phyloP scores from a whole-genome alignment of 2,113 vertebrate species.

The Syngnathus scovelli region DNA sequence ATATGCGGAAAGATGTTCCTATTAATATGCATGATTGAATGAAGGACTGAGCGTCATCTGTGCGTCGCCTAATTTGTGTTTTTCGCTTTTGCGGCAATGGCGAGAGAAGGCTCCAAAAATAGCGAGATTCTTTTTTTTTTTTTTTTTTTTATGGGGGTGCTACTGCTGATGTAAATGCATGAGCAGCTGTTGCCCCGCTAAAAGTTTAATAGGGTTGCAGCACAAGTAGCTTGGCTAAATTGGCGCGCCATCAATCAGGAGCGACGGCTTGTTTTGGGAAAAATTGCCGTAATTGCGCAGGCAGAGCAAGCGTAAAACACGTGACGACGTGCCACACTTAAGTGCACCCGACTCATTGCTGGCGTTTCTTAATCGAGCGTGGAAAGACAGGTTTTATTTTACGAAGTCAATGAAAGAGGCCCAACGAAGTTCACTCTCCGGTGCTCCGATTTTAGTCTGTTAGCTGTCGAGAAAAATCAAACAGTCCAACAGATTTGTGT shows the following conservation, averaged over 20 bases:
- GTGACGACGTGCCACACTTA: neutral
- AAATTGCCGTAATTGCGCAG: neutral
- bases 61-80: neutral
- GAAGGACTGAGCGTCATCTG: neutral
- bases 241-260: conserved; percentile 48
- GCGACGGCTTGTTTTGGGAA: conserved; percentile 28
- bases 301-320: neutral
- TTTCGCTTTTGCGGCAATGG: neutral
- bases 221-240: conserved; percentile 26
- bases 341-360: neutral
- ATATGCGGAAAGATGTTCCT: neutral
- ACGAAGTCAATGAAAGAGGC: neutral
- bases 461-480: too few species aligned
- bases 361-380: too few species aligned
- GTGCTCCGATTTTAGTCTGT: neutral
- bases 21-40: neutral
- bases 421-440: neutral
- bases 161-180: conserved; percentile 5
- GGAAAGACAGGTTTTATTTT: neutral
- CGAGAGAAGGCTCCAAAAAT: too few species aligned
- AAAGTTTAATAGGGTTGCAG: conserved; percentile 31
- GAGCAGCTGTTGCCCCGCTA: conserved; percentile 25
- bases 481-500: neutral
- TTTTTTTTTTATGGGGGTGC: neutral
- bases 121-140: neutral